Percentiles rank a stretch among this genome's conserved stretches.
Conservation (phyloP, 2,888 invertebrate genomes). For the Patella depressa region DNA sequence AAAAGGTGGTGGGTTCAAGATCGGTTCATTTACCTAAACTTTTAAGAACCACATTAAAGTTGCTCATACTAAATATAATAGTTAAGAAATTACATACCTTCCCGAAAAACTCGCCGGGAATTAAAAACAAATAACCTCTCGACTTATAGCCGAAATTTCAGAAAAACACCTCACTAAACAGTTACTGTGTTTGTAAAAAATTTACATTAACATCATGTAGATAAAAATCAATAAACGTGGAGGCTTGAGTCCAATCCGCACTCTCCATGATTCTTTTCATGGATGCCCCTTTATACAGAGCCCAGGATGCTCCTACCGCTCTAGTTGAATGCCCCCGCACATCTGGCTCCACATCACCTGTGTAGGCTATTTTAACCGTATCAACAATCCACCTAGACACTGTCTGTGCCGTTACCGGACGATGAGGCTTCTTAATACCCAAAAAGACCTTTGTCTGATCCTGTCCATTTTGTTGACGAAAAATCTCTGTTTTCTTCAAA, state of each 20-base stretch:
- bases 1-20: not conserved
- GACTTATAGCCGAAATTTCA: not conserved
- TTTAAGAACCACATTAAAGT: not conserved
- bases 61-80: not conserved
- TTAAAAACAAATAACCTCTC: not conserved
- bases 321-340: too few species aligned
- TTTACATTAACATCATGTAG: not conserved
- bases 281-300: too few species aligned
- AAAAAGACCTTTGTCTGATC: too few species aligned
- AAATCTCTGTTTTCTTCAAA: too few species aligned
- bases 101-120: slow-evolving; percentile 3
- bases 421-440: too few species aligned
- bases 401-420: too few species aligned
- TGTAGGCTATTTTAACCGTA: too few species aligned
- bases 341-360: too few species aligned
- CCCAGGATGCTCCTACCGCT: too few species aligned
- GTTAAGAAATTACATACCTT: not conserved
- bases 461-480: too few species aligned
- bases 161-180: not conserved
- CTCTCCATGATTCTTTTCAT: too few species aligned
- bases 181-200: not conserved
- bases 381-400: too few species aligned
- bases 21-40: not conserved
- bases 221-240: not conserved
- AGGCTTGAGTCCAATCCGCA: not conserved